Base-by-base conservation (phyloP, 2,113 vertebrate species). In the Catharus fuscescens region DNA sequence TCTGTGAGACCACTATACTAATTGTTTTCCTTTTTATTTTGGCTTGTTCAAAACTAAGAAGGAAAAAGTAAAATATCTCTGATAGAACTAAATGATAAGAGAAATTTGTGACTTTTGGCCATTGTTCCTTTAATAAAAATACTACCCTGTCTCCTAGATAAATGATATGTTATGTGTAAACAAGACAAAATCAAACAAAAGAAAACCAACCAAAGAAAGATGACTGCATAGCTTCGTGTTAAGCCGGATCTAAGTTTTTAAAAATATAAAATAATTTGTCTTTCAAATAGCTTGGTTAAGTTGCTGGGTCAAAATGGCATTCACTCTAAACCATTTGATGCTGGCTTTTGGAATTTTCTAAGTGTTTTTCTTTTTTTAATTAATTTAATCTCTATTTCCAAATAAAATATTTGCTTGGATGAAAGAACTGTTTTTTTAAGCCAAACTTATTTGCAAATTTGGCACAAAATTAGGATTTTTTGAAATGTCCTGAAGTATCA, bases 361-460 rank as follows among this genome's bases (percentile, higher is more conserved):
- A 38, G 29, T 47, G 8, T 64, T 88, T 90, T 85, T 56, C 3
- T 85, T 88, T 85, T 77, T 77, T 69, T 12, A 64, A 56, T 64
- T 82, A 60, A 48, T 72, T 48, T 76, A 36, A 19, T 44, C 9
- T 83, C 42, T 76, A 16, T 82, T 86, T 83, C 24, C 26, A 83
- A 79, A 72, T 57, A 6, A 88, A 86, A 66, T 78, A 17, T 77
- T 93, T 90, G 2, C 42, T 83, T 65, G 19, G 36, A 61, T 72
- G 40, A 80, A 86, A 86, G 2, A 87, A 80, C 4, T 71, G 4
- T 8, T 36, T 48, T 91, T 71, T 93, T 8, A 16, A 61, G 40
- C 31, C 17, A 38, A 92, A 88, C n/a, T 64, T 69, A 40, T 90
- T 88, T 73, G 25, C 8, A 77, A 64, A 60, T 92, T 93, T 80